Evolutionary conservation across 2,113 vertebrate species (phyloP), one percentile per base, ranked within the genome.

Genomic region (Anguilla japonica): DNA sequence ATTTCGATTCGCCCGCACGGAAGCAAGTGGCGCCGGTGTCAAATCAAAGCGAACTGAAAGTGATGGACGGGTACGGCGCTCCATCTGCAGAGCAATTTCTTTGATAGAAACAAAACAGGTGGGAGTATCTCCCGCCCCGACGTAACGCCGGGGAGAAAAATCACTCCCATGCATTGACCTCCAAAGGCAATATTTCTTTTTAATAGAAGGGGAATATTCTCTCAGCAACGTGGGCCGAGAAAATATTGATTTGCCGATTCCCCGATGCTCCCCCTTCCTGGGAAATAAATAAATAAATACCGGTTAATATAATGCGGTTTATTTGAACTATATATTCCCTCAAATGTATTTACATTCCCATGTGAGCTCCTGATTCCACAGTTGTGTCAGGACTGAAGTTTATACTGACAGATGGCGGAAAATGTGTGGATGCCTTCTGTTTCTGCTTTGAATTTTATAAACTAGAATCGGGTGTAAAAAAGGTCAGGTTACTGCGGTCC

Each of bases 171-270:
- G 34, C 71, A 39, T 14, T 46, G 87, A 75, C 87, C 83, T 87
- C 80, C 40, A 46, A 81, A 81, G 15, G 22, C 46, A 46, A 43
- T 83, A 50, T 80, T 41, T 78, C 84, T 81, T 85, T 84, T 71
- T 80, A 84, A 20, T 43, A 57, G 79, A 79, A 84, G 34, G 79
- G 20, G 46, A 53, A 88, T 78, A 82, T 85, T 20, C 46, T 26
- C 26, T 60, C 40, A 34, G 83, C 82, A 82, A 67, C 63, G 43
- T 34, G 57, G 79, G 53, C 63, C 40, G 39, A 82, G 79, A 71
- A 67, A 41, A 40, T 79, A 87, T 88, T 63, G 87, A 89, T 88
- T 89, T 75, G 67, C 85, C 82, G 41, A 82, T 88, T 84, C 85
- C 34, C 22, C 50, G 34, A 18, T 85, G 63, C 22, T 82, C 79